phyloP scores from a whole-genome alignment of 2,113 vertebrate species.

The Pomatorhinus ruficollis region DNA sequence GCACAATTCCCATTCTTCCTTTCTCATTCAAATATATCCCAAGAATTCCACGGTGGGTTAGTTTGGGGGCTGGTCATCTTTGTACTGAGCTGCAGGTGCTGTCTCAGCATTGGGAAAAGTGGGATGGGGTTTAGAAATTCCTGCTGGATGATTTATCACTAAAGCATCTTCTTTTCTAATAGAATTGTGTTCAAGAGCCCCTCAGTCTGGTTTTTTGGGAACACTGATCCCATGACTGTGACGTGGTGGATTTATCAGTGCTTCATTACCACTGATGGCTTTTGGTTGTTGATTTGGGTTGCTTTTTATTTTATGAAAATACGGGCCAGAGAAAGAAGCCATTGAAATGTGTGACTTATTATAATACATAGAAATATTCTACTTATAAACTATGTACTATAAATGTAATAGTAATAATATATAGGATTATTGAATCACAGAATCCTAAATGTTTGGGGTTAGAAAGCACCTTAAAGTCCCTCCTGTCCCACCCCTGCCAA shows the following conservation, averaged over 20 bases:
- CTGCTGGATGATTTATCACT: constrained; percentile 20
- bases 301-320: not conserved
- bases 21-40: constrained; percentile 55
- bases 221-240: not conserved
- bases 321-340: not conserved
- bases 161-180: constrained; percentile 11
- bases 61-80: constrained; percentile 71
- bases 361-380: not conserved
- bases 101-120: constrained; percentile 14
- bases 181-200: constrained; percentile 39
- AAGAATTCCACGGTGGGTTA: constrained; percentile 41
- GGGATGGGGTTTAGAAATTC: constrained; percentile 50
- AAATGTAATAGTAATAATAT: not conserved
- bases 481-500: not conserved
- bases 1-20: constrained; percentile 72
- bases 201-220: constrained; percentile 28
- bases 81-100: constrained; percentile 68
- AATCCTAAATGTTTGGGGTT: not conserved
- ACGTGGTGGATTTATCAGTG: not conserved
- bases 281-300: not conserved
- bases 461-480: not conserved
- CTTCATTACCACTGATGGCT: not conserved
- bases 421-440: not conserved
- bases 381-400: not conserved
- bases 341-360: not conserved